Conservation (phyloP, 2,888 invertebrate species). For the Caenorhabditis doughertyi region DNA sequence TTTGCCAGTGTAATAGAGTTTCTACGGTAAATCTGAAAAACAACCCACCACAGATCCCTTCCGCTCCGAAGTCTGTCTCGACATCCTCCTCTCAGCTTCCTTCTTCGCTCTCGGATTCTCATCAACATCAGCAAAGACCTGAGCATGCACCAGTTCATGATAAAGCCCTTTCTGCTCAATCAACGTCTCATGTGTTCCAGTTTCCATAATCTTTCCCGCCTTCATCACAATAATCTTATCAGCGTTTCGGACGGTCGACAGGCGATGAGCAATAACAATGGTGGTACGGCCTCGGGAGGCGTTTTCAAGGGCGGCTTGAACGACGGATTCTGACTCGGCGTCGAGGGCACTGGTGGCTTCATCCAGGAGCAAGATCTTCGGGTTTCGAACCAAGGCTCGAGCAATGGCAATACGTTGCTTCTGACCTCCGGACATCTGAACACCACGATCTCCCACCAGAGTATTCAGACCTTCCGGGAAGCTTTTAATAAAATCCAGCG, state of each 20-base stretch:
- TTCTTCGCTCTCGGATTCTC: slow-evolving; percentile 42
- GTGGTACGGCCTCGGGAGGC: slow-evolving; percentile 83
- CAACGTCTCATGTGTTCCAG: slow-evolving; percentile 88
- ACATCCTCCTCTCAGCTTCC: slow-evolving; percentile 28
- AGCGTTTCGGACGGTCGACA: slow-evolving; percentile 85
- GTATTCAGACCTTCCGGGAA: slow-evolving; percentile 83
- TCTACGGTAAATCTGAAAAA: no score
- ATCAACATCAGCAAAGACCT: slow-evolving; percentile 77
- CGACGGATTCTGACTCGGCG: slow-evolving; percentile 74
- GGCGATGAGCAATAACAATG: slow-evolving; percentile 84
- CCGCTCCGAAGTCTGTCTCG: slow-evolving; percentile 50
- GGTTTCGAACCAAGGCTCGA: slow-evolving; percentile 76
- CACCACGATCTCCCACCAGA: slow-evolving; percentile 84
- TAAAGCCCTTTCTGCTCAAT: slow-evolving; percentile 87
- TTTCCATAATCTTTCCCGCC: slow-evolving; percentile 78
- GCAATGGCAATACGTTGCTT: slow-evolving; percentile 85
- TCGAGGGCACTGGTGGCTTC: slow-evolving; percentile 78
- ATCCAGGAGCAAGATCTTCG: slow-evolving; percentile 75
- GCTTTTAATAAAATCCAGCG: slow-evolving; percentile 83
- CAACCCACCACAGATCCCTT: slow-evolving; percentile 27
- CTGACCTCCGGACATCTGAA: slow-evolving; percentile 84
- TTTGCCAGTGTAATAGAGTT: no score
- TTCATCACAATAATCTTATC: slow-evolving; percentile 84
- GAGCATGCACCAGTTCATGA: slow-evolving; percentile 85
- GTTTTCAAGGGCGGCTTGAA: slow-evolving; percentile 76